A percentile compares a stretch with the other conserved stretches of the same genome.
phyloP scores from a whole-genome alignment of 2,888 invertebrate genomes.

The Glaucopsyche alexis region DNA sequence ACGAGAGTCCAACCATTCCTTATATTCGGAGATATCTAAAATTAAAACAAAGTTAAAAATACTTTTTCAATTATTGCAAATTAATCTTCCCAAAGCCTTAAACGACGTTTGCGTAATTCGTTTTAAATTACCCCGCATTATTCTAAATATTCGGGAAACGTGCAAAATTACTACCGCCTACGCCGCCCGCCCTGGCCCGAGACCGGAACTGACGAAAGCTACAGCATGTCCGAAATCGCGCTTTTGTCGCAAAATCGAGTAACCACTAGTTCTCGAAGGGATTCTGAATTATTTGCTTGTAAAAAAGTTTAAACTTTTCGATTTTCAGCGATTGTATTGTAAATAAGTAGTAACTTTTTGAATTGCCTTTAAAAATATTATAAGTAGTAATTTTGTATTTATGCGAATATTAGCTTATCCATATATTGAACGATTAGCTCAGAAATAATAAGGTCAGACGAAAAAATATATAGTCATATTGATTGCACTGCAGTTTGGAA shows the following conservation, averaged over 20 bases:
- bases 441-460: no score
- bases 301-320: neutral
- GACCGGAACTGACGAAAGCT: constrained; percentile 12
- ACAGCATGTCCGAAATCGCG: constrained; percentile 12
- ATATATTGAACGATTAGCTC: no score
- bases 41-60: neutral
- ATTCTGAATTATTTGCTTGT: neutral
- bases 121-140: constrained; percentile 10
- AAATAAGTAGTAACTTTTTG: no score
- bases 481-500: no score
- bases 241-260: constrained; percentile 1
- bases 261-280: neutral
- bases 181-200: constrained; percentile 11
- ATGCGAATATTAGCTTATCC: no score
- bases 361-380: no score
- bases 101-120: constrained; percentile 10
- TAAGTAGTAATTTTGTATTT: no score
- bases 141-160: neutral
- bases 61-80: neutral
- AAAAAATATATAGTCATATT: no score
- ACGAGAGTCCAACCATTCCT: no score
- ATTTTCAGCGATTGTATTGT: no score
- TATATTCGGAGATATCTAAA: no score
- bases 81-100: neutral
- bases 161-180: neutral